phyloP scores from a whole-genome alignment of 2,797 vertebrate genomes.

The Menidia menidia region DNA sequence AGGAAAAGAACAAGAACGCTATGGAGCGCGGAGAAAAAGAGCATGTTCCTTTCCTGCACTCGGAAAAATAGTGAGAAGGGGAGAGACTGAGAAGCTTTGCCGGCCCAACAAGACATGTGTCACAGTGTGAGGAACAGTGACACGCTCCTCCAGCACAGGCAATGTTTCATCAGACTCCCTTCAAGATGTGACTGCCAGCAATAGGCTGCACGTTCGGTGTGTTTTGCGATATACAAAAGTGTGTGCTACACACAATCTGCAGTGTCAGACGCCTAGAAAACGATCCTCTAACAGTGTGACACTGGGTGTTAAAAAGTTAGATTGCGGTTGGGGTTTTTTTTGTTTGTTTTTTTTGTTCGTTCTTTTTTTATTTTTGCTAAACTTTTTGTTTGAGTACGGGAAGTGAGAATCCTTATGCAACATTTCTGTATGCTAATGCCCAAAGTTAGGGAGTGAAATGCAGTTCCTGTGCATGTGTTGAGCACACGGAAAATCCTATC shows the following conservation, averaged over 20 bases:
- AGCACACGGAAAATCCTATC: slow-evolving; percentile 55
- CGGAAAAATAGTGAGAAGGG: slow-evolving; percentile 50
- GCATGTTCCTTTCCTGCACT: slow-evolving; percentile 64
- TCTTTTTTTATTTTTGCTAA: slow-evolving; percentile 29
- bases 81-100: slow-evolving; percentile 36
- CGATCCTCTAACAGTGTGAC: slow-evolving; percentile 22
- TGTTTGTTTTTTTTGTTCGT: slow-evolving; percentile 24
- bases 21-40: slow-evolving; percentile 79
- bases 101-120: slow-evolving; percentile 79
- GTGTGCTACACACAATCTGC: slow-evolving; percentile 18
- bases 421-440: slow-evolving; percentile 53
- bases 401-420: slow-evolving; percentile 35
- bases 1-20: slow-evolving; percentile 74
- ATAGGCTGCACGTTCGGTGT: slow-evolving; percentile 51
- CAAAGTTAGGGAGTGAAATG: slow-evolving; percentile 21
- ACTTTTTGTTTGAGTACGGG: slow-evolving; percentile 50
- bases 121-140: slow-evolving; percentile 70
- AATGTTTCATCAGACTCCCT: slow-evolving; percentile 44
- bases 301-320: slow-evolving; percentile 53
- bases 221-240: slow-evolving; percentile 46
- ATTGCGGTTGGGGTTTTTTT: slow-evolving; percentile 1
- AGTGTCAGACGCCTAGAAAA: slow-evolving; percentile 37
- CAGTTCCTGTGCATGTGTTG: slow-evolving; percentile 22
- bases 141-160: slow-evolving; percentile 41
- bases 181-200: slow-evolving; percentile 51